These are phyloP conservation scores for Hydroisotoma schaefferi DNA, from an alignment of 2,888 invertebrate genomes.

Conservation along the genomic window DNA sequence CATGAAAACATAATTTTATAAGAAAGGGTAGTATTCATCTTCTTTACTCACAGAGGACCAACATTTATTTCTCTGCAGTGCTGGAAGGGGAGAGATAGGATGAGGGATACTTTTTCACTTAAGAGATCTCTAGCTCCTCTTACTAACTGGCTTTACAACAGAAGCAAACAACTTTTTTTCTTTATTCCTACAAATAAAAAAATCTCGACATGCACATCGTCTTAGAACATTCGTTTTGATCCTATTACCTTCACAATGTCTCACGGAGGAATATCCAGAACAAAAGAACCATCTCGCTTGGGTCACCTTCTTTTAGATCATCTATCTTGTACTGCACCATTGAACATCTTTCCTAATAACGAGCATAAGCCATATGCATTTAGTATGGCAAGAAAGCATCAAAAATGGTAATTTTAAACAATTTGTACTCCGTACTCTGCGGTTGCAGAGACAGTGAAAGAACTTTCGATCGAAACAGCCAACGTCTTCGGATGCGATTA, in stretches of 20 bases:
- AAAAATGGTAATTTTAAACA: too few species aligned
- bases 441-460: too few species aligned
- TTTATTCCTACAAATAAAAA: slow-evolving; percentile 9
- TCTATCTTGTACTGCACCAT: too few species aligned
- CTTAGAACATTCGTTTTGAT: slow-evolving; percentile 22
- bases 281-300: slow-evolving; percentile 1
- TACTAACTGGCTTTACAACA: too few species aligned
- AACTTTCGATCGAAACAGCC: too few species aligned
- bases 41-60: neutral
- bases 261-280: slow-evolving; percentile 13
- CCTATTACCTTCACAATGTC: slow-evolving; percentile 16
- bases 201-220: slow-evolving; percentile 17
- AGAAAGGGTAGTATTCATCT: neutral
- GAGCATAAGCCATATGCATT: too few species aligned
- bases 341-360: too few species aligned
- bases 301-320: too few species aligned
- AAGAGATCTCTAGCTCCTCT: slow-evolving; percentile 11
- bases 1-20: too few species aligned
- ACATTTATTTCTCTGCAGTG: neutral
- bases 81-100: neutral
- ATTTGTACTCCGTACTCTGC: too few species aligned
- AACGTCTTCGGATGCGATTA: too few species aligned
- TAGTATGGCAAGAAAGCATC: too few species aligned
- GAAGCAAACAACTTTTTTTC: slow-evolving; percentile 21
- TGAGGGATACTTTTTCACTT: slow-evolving; percentile 13